phyloP scores from a whole-genome alignment of 2,797 vertebrate species.

The Smutsia temminckii region DNA sequence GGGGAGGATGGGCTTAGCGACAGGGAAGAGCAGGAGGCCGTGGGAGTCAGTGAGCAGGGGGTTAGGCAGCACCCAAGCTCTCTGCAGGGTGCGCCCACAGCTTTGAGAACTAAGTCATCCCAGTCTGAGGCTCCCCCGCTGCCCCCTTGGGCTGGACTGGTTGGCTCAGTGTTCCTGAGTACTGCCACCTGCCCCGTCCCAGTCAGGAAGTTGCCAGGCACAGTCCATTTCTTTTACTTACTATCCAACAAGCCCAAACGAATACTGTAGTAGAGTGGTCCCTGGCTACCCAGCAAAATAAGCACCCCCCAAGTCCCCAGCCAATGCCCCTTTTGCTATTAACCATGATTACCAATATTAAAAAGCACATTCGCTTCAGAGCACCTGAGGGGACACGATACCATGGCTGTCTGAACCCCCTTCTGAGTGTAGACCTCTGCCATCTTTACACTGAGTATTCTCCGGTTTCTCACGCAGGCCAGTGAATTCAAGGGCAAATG shows the following conservation, averaged over 20 bases:
- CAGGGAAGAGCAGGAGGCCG: neutral
- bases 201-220: too few relatives aligned
- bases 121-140: fast-evolving
- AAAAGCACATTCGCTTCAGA: conserved; percentile 57
- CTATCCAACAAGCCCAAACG: neutral
- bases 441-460: neutral
- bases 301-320: neutral
- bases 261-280: neutral
- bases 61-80: fast-evolving
- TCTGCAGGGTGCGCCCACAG: too few relatives aligned
- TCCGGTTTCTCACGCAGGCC: neutral
- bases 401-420: neutral
- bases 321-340: neutral
- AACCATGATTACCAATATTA: conserved; percentile 55
- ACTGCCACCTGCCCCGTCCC: too few relatives aligned
- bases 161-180: neutral
- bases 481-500: neutral
- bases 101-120: neutral
- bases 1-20: neutral
- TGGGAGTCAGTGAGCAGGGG: neutral
- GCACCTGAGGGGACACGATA: neutral
- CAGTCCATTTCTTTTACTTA: neutral
- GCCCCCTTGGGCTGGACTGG: neutral
- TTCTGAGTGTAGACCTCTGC: neutral
- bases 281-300: neutral